phyloP scores from a whole-genome alignment of 2,888 invertebrate species.

The Punctoribates punctum region DNA sequence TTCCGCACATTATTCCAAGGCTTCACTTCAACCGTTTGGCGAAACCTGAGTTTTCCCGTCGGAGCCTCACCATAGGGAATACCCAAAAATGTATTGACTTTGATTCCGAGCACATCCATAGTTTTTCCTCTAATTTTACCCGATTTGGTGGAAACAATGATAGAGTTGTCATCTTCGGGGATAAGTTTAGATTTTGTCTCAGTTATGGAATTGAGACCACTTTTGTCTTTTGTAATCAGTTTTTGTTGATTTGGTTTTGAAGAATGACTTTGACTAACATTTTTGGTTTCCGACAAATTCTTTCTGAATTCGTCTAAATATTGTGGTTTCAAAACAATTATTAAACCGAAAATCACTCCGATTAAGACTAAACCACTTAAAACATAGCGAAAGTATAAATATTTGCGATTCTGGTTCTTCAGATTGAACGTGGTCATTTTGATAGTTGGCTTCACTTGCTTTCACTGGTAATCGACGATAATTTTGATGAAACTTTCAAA shows the following conservation, averaged over 20 bases:
- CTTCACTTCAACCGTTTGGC: constrained; percentile 51
- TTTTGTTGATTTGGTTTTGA: background rate
- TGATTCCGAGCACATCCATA: constrained; percentile 48
- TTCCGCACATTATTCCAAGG: constrained; percentile 52
- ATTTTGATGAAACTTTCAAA: no score
- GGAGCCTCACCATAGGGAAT: constrained; percentile 56
- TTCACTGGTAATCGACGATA: no score
- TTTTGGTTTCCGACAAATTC: background rate
- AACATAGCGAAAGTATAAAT: background rate
- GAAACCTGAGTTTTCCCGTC: constrained; percentile 53
- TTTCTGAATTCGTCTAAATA: constrained; percentile 2
- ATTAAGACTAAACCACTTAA: background rate
- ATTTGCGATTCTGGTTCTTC: constrained; percentile 8
- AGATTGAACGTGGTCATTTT: background rate
- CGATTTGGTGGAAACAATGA: constrained; percentile 52
- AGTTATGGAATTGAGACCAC: background rate
- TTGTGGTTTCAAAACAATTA: background rate
- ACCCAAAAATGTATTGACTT: constrained; percentile 53
- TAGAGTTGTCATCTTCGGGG: constrained; percentile 40
- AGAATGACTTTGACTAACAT: background rate
- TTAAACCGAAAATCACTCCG: background rate
- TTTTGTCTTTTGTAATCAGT: background rate
- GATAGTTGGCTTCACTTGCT: no score
- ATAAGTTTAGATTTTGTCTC: background rate
- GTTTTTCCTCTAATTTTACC: constrained; percentile 47